Percentiles rank a stretch among this genome's conserved stretches.
phyloP scores from a whole-genome alignment of 2,113 vertebrate genomes.

The Pachycephala philippinensis region DNA sequence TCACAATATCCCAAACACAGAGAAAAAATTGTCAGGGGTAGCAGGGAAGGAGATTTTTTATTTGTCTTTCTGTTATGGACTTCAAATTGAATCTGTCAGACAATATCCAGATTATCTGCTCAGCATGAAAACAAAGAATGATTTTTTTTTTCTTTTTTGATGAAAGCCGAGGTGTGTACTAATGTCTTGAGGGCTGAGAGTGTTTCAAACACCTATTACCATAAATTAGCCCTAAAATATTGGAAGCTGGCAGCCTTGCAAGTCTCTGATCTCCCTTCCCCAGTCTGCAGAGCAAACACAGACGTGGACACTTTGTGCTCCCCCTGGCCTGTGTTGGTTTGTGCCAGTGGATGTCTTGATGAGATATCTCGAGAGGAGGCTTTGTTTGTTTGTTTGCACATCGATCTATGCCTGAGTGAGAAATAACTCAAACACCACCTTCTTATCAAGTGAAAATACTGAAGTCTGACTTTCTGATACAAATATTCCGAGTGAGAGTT shows the following conservation, averaged over 20 bases:
- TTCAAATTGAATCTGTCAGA: slow-evolving; percentile 45
- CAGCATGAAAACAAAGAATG: slow-evolving; percentile 41
- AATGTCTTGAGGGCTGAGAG: background rate
- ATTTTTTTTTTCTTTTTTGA: background rate
- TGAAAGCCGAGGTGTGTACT: background rate
- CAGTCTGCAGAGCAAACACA: background rate
- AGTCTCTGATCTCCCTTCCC: background rate
- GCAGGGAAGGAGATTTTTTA: background rate
- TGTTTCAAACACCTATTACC: background rate
- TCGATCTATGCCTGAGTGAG: background rate
- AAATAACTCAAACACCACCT: background rate
- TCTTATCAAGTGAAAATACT: background rate
- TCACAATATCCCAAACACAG: slow-evolving; percentile 1
- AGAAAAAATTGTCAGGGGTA: background rate
- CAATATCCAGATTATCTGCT: slow-evolving; percentile 52
- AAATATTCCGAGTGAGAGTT: background rate
- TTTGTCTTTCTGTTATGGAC: slow-evolving; percentile 10
- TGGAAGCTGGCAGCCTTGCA: background rate
- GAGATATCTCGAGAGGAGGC: rapidly evolving
- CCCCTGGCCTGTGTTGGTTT: background rate
- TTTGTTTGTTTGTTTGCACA: background rate
- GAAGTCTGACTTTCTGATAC: background rate
- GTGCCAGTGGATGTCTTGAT: background rate
- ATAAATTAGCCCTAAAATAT: slow-evolving; percentile 11
- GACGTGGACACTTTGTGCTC: background rate